phyloP scores from a whole-genome alignment of 2,888 invertebrate species.

The Dynastes maya region DNA sequence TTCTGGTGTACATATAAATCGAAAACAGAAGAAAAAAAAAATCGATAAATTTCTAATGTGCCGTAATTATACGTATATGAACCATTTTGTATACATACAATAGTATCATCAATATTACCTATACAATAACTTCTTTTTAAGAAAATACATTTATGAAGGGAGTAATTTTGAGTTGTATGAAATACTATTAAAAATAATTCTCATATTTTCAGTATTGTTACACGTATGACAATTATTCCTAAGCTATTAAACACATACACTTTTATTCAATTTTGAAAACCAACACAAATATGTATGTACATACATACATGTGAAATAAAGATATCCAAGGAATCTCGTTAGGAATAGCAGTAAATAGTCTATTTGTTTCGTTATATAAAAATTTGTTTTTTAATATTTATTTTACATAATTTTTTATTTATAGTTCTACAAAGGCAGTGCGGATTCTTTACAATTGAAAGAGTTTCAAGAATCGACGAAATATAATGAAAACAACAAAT shows the following conservation, averaged over 20 bases:
- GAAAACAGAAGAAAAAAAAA: no score
- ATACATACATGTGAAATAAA: not conserved
- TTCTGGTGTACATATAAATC: no score
- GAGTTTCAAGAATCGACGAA: not conserved
- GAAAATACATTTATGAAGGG: slow-evolving; percentile 52
- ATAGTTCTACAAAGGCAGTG: slow-evolving; percentile 45
- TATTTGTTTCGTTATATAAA: not conserved
- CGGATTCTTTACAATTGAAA: slow-evolving; percentile 24
- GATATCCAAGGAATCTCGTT: slow-evolving; percentile 11
- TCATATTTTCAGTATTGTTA: slow-evolving; percentile 18
- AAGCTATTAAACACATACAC: slow-evolving; percentile 33
- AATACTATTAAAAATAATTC: slow-evolving; percentile 46
- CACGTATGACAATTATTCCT: slow-evolving; percentile 13
- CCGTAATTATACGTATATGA: no score
- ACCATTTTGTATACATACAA: not conserved
- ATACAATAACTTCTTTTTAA: slow-evolving; percentile 39
- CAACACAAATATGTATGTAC: not conserved
- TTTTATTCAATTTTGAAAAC: slow-evolving; percentile 4
- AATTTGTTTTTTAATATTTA: not conserved
- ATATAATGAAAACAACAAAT: not conserved
- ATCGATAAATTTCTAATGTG: no score
- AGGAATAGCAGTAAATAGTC: slow-evolving; percentile 34
- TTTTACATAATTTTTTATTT: slow-evolving; percentile 6
- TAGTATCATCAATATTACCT: slow-evolving; percentile 6
- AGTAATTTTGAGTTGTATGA: slow-evolving; percentile 26